Base-by-base conservation (phyloP, 1,140 invertebrate genomes). In the Drosophila parvula region DNA sequence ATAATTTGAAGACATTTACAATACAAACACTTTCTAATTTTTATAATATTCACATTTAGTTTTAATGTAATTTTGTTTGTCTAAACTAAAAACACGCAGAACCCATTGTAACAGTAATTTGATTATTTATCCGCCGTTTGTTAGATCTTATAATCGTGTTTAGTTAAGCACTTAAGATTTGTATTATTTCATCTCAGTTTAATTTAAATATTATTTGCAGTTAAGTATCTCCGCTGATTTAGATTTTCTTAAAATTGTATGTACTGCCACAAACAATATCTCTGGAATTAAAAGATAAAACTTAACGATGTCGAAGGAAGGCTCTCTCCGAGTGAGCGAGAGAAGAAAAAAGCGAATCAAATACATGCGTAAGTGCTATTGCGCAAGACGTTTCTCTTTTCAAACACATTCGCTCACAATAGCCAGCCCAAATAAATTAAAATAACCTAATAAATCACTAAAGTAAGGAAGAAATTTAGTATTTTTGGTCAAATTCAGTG, bases 201-300 rank as follows among this genome's bases (percentile, higher is more conserved):
- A 45, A 14, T 40, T 34, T 11, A 30, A 51, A 34, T 12, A 36
- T 32, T 73, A 48, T 53, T 16, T 32, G 14, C 30, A 60, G 58
- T 63, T 51, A 22, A 32, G 28, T 32, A 36, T 47, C 28, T 53
- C 22, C n/a, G 53, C 44, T 41, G 56, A 57, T 71, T 43, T 44
- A 40, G 16, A 64, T 79, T 73, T 80, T 84, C 40, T 34, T 61
- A 65, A 78, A 78, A 71, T 45, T 78, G 59, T 74, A 81, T 78
- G 78, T 79, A 77, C 81, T 77, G 62, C 48, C 48, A 58, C 60
- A 85, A 53, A 81, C 68, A 85, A 81, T 85, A 74, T 81, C 74
- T 74, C 83, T 80, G 45, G 51, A 56, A 61, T 83, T 79, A 56
- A 78, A 73, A 36, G 60, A 61, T 67, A 78, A 78, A 74, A 73